These are phyloP conservation scores for Ptiloglossa arizonensis DNA, from an alignment of 1,140 invertebrate species.

Conservation along the genomic window DNA sequence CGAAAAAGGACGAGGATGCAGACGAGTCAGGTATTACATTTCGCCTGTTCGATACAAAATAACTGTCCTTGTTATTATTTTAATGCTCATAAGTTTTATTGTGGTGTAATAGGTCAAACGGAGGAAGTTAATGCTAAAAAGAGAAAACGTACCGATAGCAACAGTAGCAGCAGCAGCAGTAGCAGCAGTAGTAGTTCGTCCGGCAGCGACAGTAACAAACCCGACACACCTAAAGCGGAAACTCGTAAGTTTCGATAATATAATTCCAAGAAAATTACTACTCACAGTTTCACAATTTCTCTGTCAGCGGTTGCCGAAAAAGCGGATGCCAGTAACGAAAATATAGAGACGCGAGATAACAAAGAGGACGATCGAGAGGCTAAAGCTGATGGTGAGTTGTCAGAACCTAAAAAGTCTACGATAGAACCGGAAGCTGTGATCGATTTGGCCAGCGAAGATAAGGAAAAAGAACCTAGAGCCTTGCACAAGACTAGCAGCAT, in stretches of 20 bases:
- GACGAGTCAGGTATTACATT: constrained; percentile 15
- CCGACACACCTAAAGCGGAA: constrained; percentile 62
- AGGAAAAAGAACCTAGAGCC: constrained; percentile 85
- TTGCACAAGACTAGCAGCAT: constrained; percentile 98
- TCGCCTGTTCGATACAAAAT: background rate
- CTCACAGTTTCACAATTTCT: constrained; percentile 6
- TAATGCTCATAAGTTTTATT: background rate
- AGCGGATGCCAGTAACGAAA: constrained; percentile 66
- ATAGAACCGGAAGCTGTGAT: constrained; percentile 77
- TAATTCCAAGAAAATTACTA: background rate
- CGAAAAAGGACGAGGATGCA: constrained; percentile 44
- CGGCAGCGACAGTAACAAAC: constrained; percentile 73
- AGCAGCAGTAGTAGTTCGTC: constrained; percentile 78
- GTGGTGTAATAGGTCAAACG: constrained; percentile 40
- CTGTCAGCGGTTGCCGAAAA: constrained; percentile 73
- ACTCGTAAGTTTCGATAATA: constrained; percentile 54
- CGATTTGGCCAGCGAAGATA: constrained; percentile 79
- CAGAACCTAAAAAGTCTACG: constrained; percentile 68
- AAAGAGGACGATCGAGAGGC: constrained; percentile 71
- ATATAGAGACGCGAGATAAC: constrained; percentile 71
- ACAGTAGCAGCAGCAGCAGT: constrained; percentile 76
- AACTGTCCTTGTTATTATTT: background rate
- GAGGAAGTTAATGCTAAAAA: constrained; percentile 69
- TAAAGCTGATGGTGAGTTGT: constrained; percentile 68
- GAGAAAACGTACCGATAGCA: constrained; percentile 76